Evolutionary conservation across 1,140 invertebrate species (phyloP).

Genomic region (Diorhabda sublineata): DNA sequence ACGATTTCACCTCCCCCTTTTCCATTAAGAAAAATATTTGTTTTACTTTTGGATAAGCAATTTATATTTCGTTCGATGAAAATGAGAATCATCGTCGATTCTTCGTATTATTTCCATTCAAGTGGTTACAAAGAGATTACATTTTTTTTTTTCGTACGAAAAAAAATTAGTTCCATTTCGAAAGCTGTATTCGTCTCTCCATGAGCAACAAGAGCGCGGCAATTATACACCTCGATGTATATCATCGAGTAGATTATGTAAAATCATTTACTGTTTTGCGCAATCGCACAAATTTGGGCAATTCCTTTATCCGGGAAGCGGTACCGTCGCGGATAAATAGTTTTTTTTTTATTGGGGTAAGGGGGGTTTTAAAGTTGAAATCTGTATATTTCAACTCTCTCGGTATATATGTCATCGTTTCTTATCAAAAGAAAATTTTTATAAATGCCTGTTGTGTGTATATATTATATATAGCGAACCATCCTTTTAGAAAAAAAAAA

Average conservation of each 20-base stretch:
- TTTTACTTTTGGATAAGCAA: background rate
- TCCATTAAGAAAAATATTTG: background rate
- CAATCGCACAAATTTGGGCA: no score
- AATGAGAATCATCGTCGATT: no score
- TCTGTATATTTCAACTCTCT: background rate
- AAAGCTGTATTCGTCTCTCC: no score
- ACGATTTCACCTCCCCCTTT: background rate
- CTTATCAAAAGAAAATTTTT: background rate
- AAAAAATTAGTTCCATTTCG: no score
- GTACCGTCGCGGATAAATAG: background rate
- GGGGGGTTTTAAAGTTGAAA: background rate
- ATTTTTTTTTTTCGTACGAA: no score
- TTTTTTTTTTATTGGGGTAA: background rate
- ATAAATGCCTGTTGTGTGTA: constrained; percentile 5
- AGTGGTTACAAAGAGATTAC: no score
- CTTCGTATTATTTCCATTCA: no score
- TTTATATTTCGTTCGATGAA: background rate
- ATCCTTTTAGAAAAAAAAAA: constrained; percentile 28
- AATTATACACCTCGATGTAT: no score
- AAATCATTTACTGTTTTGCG: no score
- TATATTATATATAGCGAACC: constrained; percentile 31
- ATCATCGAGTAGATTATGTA: no score
- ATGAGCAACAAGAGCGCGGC: no score
- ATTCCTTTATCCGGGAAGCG: no score
- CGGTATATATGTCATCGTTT: background rate